phyloP scores from a whole-genome alignment of 2,888 invertebrate species.

The Thera obeliscata region DNA sequence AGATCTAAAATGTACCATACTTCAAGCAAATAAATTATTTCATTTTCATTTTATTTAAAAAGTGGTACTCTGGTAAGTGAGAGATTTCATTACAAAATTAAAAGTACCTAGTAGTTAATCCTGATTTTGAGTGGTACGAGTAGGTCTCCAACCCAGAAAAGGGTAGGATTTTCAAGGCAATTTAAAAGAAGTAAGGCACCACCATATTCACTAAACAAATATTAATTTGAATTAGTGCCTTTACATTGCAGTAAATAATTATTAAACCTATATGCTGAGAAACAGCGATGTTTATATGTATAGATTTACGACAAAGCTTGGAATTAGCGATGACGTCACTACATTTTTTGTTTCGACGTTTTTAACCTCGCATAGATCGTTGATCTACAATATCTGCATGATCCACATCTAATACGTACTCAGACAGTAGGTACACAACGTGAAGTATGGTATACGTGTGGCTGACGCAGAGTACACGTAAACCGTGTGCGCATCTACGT shows the following conservation, averaged over 20 bases:
- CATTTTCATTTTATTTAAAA: too few relatives aligned
- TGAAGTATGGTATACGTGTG: constrained; percentile 44
- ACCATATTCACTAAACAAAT: not conserved
- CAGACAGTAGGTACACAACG: constrained; percentile 38
- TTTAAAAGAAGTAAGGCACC: too few relatives aligned
- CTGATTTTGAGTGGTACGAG: too few relatives aligned
- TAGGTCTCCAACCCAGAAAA: not conserved
- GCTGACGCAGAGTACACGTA: constrained; percentile 48
- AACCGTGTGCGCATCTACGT: constrained; percentile 29
- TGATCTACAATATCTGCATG: constrained; percentile 61
- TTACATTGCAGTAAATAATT: not conserved
- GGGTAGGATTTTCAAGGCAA: too few relatives aligned
- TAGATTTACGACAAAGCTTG: constrained; percentile 44
- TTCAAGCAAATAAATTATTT: too few relatives aligned
- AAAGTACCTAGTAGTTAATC: too few relatives aligned
- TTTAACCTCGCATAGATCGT: constrained; percentile 58
- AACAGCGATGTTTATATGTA: constrained; percentile 36
- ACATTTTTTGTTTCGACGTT: constrained; percentile 50
- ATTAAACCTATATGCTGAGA: not conserved
- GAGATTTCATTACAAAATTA: too few relatives aligned
- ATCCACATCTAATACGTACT: constrained; percentile 56
- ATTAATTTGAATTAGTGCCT: not conserved
- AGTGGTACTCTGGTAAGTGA: too few relatives aligned
- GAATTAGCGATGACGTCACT: constrained; percentile 45
- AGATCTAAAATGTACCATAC: too few relatives aligned